Evolutionary conservation across 2,113 vertebrate species (phyloP).

Genomic region (Mionectes macconnelli): DNA sequence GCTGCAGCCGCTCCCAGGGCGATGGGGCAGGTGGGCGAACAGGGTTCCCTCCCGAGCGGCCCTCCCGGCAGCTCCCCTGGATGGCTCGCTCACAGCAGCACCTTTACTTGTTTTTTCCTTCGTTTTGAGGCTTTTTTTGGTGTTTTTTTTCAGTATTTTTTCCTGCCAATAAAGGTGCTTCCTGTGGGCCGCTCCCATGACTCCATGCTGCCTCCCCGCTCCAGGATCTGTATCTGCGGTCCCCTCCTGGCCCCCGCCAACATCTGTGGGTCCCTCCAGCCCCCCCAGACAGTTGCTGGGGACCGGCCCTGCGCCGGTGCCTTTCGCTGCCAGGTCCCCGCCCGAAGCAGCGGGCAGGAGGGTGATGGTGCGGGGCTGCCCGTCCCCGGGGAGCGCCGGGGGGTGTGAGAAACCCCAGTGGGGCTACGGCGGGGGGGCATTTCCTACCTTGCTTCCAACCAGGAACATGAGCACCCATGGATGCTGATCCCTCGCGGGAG

Average conservation of each 20-base stretch:
- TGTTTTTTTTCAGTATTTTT: neutral
- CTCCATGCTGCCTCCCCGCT: neutral
- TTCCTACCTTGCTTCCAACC: neutral
- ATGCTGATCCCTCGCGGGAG: neutral
- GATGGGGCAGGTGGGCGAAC: neutral
- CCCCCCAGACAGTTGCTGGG: neutral
- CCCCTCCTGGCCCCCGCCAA: neutral
- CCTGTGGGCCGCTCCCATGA: neutral
- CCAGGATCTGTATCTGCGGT: neutral
- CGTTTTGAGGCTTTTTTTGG: no score
- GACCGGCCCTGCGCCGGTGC: neutral
- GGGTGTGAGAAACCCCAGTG: neutral
- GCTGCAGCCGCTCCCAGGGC: neutral
- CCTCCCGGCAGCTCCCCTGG: fast-evolving
- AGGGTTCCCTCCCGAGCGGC: neutral
- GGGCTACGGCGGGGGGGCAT: neutral
- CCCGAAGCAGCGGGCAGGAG: neutral
- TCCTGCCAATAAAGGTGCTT: neutral
- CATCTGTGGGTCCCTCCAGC: neutral
- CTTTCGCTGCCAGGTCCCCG: neutral
- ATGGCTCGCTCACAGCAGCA: neutral
- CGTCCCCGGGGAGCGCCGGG: neutral
- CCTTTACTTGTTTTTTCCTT: neutral
- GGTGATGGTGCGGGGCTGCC: neutral
- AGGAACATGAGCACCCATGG: neutral